Percentiles rank a stretch among this genome's conserved stretches.
phyloP scores from a whole-genome alignment of 2,888 invertebrate species.

The Melipona bicolor region DNA sequence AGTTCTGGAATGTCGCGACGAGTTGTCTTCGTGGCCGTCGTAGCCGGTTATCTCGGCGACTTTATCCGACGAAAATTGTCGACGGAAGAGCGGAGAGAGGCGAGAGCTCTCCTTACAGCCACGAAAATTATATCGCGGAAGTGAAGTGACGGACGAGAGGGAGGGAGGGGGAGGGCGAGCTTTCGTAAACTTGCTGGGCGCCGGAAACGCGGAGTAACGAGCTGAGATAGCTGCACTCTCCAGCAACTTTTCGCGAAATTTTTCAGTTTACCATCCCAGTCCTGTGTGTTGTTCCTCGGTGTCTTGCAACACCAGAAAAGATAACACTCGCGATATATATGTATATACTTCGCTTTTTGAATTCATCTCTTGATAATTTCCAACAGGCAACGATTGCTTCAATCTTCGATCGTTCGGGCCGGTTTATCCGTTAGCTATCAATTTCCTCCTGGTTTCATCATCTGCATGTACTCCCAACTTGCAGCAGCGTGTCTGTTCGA shows the following conservation, averaged over 20 bases:
- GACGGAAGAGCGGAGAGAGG: constrained; percentile 45
- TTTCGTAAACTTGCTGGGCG: constrained; percentile 70
- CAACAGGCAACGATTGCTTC: background rate
- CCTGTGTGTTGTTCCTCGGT: constrained; percentile 16
- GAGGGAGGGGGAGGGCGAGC: constrained; percentile 39
- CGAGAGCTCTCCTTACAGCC: constrained; percentile 56
- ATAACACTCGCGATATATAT: constrained; percentile 31
- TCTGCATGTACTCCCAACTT: background rate
- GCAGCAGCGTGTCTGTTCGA: background rate
- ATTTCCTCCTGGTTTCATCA: background rate
- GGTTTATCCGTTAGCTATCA: background rate
- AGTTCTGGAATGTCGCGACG: background rate
- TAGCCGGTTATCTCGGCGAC: constrained; percentile 50
- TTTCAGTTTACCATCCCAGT: constrained; percentile 36
- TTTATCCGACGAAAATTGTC: constrained; percentile 61
- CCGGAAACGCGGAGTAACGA: constrained; percentile 73
- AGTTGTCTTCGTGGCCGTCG: constrained; percentile 22
- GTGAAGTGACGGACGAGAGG: constrained; percentile 58
- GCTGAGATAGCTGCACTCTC: constrained; percentile 67
- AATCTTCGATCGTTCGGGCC: background rate
- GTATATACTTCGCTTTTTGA: background rate
- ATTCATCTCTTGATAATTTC: constrained; percentile 11
- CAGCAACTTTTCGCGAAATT: constrained; percentile 66
- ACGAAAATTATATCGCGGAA: constrained; percentile 70
- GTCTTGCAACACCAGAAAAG: constrained; percentile 39